Conservation (phyloP, 2,888 invertebrate species). For the Orthosia cruda region DNA sequence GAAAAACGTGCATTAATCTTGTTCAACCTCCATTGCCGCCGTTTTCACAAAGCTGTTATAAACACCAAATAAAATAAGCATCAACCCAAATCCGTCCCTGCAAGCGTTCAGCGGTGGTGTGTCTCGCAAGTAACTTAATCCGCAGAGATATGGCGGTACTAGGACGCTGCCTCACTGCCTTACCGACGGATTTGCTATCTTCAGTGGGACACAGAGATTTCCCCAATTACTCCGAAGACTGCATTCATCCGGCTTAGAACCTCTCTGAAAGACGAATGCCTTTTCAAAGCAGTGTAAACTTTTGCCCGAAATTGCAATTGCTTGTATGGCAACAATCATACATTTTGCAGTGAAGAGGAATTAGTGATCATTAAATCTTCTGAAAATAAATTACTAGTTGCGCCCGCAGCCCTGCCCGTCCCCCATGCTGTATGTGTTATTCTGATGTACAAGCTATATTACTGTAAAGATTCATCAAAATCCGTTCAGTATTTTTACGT, state of each 20-base stretch:
- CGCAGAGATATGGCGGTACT: constrained; percentile 65
- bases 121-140: constrained; percentile 68
- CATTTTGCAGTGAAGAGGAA: constrained; percentile 4
- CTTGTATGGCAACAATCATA: background rate
- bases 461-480: no score
- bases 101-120: constrained; percentile 43
- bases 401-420: no score
- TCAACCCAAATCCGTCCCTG: constrained; percentile 53
- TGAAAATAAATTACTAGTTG: background rate
- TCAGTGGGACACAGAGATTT: constrained; percentile 58
- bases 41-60: no score
- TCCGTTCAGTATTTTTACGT: no score
- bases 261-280: constrained; percentile 49
- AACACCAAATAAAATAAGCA: background rate
- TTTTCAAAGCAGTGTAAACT: constrained; percentile 56
- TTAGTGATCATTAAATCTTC: constrained; percentile 11
- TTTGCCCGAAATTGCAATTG: constrained; percentile 42
- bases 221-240: constrained; percentile 65
- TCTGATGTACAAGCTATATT: no score
- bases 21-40: no score
- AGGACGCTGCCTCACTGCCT: constrained; percentile 51
- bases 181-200: constrained; percentile 68
- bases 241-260: constrained; percentile 40
- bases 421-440: no score
- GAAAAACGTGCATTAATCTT: no score